Evolutionary conservation across 2,797 vertebrate genomes (phyloP), one percentile per base, ranked within the genome.

Genomic region (Ficedula albicollis): DNA sequence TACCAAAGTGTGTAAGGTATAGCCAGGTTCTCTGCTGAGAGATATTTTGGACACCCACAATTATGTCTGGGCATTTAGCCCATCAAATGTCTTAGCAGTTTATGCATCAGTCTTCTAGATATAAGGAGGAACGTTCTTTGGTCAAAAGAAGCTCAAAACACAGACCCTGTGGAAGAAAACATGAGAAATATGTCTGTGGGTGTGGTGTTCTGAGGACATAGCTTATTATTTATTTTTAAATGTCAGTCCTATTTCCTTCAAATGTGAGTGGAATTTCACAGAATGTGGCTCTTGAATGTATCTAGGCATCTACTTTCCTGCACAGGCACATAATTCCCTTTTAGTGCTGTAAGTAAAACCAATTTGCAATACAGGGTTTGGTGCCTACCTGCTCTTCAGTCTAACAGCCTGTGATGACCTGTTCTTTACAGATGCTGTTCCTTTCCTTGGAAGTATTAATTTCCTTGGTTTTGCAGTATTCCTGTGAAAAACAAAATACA

Each of bases 361-460:
- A 66, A 12, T 38, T 27, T 41, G 10, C 17, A 43, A 17, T 46
- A 10, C 0, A 2, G 29, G 3, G 1, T 66, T 83, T 55, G 20
- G 10, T 76, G n/a, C 39, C n/a, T 64, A 68, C 38, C 38, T 3
- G 1, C 15, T 79, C 22, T 39, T 69, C 43, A 60, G 2, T 48
- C 20, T 23, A 30, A 43, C 18, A 27, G 18, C 5, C 21, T 49
- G 19, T 13, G 26, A 32, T 43, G 11, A 67, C 8, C 29, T 51
- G 7, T 13, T 91, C 48, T 70, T 74, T 52, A 41, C 6, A 63
- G 36, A 52, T 15, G 5, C 11, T 76, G 20, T 30, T 26, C 10
- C 15, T 76, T 43, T 73, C 36, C 20, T 56, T 44, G 12, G 25
- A 87, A 80, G 6, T n/a, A 70, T 56, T 36, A 0, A 46, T 38